phyloP scores from a whole-genome alignment of 35 echinoderm and acorn worm genomes.

The Holothuria glaberrima region DNA sequence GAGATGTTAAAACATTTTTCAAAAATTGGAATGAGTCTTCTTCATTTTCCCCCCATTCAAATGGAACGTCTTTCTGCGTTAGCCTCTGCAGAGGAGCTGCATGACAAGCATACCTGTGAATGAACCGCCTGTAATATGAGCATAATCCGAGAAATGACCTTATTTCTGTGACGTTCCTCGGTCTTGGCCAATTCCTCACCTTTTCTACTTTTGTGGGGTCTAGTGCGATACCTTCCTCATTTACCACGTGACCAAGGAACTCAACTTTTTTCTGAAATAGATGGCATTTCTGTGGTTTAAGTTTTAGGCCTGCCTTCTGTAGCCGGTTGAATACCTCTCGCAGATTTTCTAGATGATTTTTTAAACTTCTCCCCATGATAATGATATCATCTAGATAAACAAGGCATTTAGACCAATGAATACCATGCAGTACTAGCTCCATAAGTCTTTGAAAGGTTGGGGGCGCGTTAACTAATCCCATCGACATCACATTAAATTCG shows the following conservation, averaged over 20 bases:
- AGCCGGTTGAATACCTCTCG: conserved; percentile 53
- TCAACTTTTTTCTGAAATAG: no score
- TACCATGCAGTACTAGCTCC: conserved; percentile 56
- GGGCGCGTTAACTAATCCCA: conserved; percentile 43
- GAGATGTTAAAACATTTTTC: no score
- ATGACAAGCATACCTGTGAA: not conserved
- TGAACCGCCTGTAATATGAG: conserved; percentile 40
- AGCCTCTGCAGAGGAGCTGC: conserved; percentile 17
- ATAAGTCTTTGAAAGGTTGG: conserved; percentile 65
- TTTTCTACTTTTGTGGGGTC: no score
- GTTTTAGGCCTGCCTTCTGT: conserved; percentile 4
- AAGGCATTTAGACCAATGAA: conserved; percentile 54
- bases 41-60: conserved; percentile 28
- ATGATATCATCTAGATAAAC: no score
- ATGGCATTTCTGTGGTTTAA: no score
- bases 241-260: no score
- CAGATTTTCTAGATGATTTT: conserved; percentile 55
- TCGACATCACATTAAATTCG: conserved; percentile 63
- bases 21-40: no score
- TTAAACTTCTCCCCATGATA: conserved; percentile 55
- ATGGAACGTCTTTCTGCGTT: not conserved
- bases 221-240: no score
- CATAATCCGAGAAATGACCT: conserved; percentile 18
- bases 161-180: not conserved
- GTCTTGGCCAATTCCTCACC: no score